These are phyloP conservation scores for Lasioglossum oenotherae DNA, from an alignment of 2,888 invertebrate genomes.

Conservation along the genomic window DNA sequence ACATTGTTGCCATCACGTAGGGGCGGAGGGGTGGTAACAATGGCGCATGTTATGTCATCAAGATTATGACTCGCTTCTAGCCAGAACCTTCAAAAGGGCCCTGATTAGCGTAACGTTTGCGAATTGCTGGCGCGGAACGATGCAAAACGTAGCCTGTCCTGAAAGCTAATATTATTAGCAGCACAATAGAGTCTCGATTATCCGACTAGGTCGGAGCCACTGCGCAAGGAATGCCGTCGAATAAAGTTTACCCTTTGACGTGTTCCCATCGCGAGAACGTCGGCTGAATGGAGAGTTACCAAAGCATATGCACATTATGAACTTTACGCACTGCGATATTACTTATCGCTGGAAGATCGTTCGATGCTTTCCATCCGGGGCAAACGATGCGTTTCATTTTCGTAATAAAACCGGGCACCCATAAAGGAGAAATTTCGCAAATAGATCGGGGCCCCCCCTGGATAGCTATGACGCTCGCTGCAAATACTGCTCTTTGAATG, in stretches of 20 bases:
- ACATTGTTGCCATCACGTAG: not conserved
- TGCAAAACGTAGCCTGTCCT: constrained; percentile 30
- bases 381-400: constrained; percentile 1
- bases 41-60: constrained; percentile 6
- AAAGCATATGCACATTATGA: constrained; percentile 50
- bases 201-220: constrained; percentile 47
- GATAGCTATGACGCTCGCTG: not conserved
- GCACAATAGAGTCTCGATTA: constrained; percentile 59
- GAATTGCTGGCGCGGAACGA: constrained; percentile 27
- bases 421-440: not conserved
- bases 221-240: constrained; percentile 54
- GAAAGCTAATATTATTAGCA: constrained; percentile 55
- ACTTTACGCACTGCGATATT: constrained; percentile 47
- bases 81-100: not conserved
- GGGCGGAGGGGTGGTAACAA: not conserved
- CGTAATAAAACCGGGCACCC: constrained; percentile 8
- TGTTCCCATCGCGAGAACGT: constrained; percentile 42
- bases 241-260: constrained; percentile 61
- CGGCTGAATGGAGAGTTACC: constrained; percentile 48
- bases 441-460: not conserved
- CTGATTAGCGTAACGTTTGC: constrained; percentile 29
- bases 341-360: constrained; percentile 33
- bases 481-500: not conserved
- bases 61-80: not conserved
- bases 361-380: not conserved